These are phyloP conservation scores for Ceratitis capitata DNA, from an alignment of 1,140 invertebrate genomes.

Conservation along the genomic window DNA sequence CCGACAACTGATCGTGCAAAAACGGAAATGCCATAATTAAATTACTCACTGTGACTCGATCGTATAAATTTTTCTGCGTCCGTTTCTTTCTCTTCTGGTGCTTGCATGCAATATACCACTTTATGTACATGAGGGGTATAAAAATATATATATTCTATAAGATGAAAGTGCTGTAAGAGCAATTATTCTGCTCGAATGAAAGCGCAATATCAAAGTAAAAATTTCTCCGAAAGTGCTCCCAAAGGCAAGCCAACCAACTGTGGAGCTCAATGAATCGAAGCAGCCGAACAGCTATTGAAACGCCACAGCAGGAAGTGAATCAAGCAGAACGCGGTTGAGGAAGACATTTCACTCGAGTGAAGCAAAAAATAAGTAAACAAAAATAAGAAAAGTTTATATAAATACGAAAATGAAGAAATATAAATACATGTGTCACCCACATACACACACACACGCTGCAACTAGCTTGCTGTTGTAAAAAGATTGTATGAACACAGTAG, in stretches of 20 bases:
- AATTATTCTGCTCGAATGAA: background rate
- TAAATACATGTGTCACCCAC: background rate
- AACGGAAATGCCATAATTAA: no score
- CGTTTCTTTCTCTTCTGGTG: no score
- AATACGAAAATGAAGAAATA: background rate
- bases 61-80: no score
- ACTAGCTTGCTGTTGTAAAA: background rate
- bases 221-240: background rate
- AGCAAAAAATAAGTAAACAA: background rate
- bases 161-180: background rate
- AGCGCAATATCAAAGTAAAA: background rate
- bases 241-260: background rate
- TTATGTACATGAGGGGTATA: no score
- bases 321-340: background rate
- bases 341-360: background rate
- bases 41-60: no score
- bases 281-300: background rate
- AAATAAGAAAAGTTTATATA: background rate
- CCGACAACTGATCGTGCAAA: no score
- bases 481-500: background rate
- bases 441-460: background rate
- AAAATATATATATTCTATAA: background rate
- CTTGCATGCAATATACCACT: background rate
- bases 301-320: background rate
- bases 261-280: background rate